Evolutionary conservation across 1,140 invertebrate genomes (phyloP).

Genomic region (Chironomus tepperi): DNA sequence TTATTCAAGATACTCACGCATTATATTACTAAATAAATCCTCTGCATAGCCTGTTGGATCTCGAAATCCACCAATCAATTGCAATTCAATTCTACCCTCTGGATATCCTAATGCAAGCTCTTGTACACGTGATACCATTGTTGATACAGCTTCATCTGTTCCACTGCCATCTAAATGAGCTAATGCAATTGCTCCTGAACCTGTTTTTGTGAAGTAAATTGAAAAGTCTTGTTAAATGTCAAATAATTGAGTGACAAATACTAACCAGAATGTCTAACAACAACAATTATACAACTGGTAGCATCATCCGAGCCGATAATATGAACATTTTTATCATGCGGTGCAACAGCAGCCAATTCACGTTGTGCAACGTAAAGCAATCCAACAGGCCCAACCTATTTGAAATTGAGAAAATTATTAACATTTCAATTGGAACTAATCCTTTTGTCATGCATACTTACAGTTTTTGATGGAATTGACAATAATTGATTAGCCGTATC

Average conservation of each 20-base stretch:
- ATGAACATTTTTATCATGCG: conserved; percentile 83
- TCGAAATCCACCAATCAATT: conserved; percentile 81
- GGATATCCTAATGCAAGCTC: conserved; percentile 73
- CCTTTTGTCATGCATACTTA: not conserved
- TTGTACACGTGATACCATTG: conserved; percentile 72
- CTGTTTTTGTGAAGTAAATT: conserved; percentile 41
- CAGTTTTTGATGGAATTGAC: conserved; percentile 49
- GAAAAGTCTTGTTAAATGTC: not conserved
- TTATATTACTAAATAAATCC: conserved; percentile 77
- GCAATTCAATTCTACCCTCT: conserved; percentile 78
- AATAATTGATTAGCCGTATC: conserved; percentile 72
- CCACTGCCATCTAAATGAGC: conserved; percentile 84
- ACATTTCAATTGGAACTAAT: not conserved
- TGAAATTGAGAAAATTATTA: not conserved
- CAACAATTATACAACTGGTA: conserved; percentile 85
- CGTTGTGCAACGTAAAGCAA: conserved; percentile 83
- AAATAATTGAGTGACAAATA: too few relatives aligned
- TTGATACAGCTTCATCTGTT: conserved; percentile 67
- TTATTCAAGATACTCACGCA: conserved; percentile 65
- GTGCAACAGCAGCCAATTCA: conserved; percentile 81
- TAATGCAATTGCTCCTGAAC: conserved; percentile 76
- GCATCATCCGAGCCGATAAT: conserved; percentile 89
- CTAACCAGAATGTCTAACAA: conserved; percentile 84
- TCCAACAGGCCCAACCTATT: conserved; percentile 70
- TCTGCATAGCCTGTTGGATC: conserved; percentile 78